phyloP scores from a whole-genome alignment of 2,888 invertebrate genomes.

The Unio delphinus region DNA sequence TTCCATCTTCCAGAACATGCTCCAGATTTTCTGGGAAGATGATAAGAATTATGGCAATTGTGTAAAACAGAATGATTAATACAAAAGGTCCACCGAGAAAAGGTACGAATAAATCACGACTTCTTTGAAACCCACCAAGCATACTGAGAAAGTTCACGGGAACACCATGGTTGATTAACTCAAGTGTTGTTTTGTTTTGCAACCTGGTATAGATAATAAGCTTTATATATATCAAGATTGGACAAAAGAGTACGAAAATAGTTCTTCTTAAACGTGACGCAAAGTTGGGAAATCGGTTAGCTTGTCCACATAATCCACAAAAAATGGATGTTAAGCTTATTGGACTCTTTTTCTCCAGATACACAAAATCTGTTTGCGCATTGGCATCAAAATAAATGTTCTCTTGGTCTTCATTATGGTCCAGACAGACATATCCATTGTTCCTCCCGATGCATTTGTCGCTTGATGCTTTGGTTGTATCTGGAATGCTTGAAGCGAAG shows the following conservation, averaged over 20 bases:
- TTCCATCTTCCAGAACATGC: slow-evolving; percentile 6
- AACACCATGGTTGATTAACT: slow-evolving; percentile 16
- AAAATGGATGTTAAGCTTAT: slow-evolving; percentile 10
- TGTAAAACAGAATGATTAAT: slow-evolving; percentile 11
- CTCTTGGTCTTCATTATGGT: no score
- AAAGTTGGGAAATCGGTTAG: slow-evolving; percentile 5
- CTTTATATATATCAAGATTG: slow-evolving; percentile 14
- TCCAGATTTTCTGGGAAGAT: slow-evolving; percentile 12
- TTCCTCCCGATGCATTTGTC: no score
- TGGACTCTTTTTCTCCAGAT: slow-evolving; percentile 14
- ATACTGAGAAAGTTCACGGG: slow-evolving; percentile 26
- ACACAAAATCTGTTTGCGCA: slow-evolving; percentile 10
- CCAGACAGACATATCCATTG: no score
- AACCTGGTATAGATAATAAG: slow-evolving; percentile 12
- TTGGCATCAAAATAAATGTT: no score
- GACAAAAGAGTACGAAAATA: slow-evolving; percentile 10
- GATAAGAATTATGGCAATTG: slow-evolving; percentile 13
- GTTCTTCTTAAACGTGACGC: slow-evolving; percentile 16
- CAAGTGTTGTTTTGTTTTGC: slow-evolving; percentile 9
- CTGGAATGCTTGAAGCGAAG: no score
- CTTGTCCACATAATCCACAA: slow-evolving; percentile 14
- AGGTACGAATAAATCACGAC: slow-evolving; percentile 15
- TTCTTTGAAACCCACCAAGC: slow-evolving; percentile 23
- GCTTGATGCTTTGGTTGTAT: no score
- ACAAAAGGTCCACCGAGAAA: slow-evolving; percentile 22